Base-by-base conservation (phyloP, 2,113 vertebrate genomes). In the Amazona guildingii region DNA sequence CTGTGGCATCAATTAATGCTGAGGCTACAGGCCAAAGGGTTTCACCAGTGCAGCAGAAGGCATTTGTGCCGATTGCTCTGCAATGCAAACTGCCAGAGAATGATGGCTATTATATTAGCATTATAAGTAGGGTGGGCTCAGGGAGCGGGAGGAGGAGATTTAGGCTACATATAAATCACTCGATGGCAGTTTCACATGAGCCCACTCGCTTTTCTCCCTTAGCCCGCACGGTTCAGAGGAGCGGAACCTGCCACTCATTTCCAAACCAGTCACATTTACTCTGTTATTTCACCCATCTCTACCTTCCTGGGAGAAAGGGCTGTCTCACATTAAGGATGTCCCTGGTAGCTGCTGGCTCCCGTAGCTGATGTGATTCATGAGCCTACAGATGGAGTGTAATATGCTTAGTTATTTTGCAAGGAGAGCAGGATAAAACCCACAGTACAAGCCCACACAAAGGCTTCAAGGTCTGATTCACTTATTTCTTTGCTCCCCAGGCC, bases 81-180 rank as follows among this genome's bases (percentile, higher is more conserved):
- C 83, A 59, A 86, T 35, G 73, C 90, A 85, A 95, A 92, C 88
- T 95, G 95, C 90, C 57, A 52, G 85, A 7, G 14, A 94, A 77
- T 93, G 77, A 93, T 80, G 94, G 94, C 80, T 90, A 74, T 97
- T 96, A 94, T 94, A 94, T 86, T 90, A 96, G 90, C 87, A 91
- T 97, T 94, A 88, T 80, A 83, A 95, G 87, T 23, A 87, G 75
- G 80, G 86, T 93, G 94, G 93, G 93, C 83, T 84, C 0, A 0
- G 51, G 64, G 64, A 88, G 66, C 33, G 37, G 66, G 86, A 68
- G 89, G 80, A 78, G 52, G 69, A 86, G 86, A 91, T 94, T 92
- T 91, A 75, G 49, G 61, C 57, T 69, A 12, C 46, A 1, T 23
- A 82, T 80, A 85, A 81, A 93, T 96, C 72, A 85, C 72, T 82